A percentile compares a stretch with the other conserved stretches of the same genome.
phyloP scores from a whole-genome alignment of 2,113 vertebrate species.

The Melospiza georgiana region DNA sequence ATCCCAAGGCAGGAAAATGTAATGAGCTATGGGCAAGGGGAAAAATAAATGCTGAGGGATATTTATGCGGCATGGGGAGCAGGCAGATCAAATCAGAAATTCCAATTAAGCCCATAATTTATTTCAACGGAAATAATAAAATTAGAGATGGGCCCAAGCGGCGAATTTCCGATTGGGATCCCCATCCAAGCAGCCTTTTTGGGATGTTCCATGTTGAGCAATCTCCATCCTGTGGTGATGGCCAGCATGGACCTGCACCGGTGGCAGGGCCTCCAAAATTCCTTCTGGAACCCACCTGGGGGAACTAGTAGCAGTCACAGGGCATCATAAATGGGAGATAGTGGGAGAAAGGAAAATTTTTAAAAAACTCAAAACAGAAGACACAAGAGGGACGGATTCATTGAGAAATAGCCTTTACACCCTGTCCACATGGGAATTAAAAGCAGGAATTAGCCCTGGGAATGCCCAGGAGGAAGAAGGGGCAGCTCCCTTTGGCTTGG shows the following conservation, averaged over 20 bases:
- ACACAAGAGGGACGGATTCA: background rate
- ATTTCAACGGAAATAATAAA: slow-evolving; percentile 54
- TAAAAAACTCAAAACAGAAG: background rate
- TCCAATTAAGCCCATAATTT: slow-evolving; percentile 69
- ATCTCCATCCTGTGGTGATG: background rate
- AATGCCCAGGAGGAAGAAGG: background rate
- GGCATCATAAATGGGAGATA: background rate
- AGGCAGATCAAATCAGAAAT: slow-evolving; percentile 31
- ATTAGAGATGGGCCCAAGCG: background rate
- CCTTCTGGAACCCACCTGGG: background rate
- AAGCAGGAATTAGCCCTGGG: background rate
- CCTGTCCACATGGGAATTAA: background rate
- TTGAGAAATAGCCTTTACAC: background rate
- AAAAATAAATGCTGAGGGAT: slow-evolving; percentile 65
- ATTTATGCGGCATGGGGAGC: background rate
- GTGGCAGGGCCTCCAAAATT: background rate
- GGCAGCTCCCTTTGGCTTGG: background rate
- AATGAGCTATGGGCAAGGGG: slow-evolving; percentile 69
- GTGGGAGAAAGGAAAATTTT: background rate
- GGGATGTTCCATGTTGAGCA: background rate
- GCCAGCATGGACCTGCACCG: background rate
- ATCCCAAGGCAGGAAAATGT: slow-evolving; percentile 65
- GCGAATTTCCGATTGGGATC: background rate
- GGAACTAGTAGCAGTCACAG: background rate
- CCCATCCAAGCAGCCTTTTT: rapidly evolving